These are phyloP conservation scores for Turnix velox DNA, from an alignment of 2,113 vertebrate genomes.

Conservation along the genomic window DNA sequence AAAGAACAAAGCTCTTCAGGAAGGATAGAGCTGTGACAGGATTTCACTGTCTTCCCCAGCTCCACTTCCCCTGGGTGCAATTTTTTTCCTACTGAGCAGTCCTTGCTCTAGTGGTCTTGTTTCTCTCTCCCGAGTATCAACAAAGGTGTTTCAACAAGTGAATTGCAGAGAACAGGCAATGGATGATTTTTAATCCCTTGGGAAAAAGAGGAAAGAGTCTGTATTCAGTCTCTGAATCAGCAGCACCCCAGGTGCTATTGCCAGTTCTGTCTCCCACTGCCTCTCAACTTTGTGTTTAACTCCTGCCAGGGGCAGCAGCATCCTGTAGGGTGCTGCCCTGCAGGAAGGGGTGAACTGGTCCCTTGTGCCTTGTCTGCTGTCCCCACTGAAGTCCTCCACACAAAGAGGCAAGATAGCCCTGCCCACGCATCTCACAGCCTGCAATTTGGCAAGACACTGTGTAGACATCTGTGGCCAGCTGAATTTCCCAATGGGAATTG, in stretches of 20 bases:
- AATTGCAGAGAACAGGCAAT: background rate
- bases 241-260: background rate
- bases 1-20: background rate
- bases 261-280: background rate
- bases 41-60: background rate
- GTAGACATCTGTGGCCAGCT: background rate
- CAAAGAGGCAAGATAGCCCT: background rate
- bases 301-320: background rate
- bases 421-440: background rate
- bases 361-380: accelerated
- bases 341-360: background rate
- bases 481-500: background rate
- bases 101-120: background rate
- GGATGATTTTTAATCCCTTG: background rate
- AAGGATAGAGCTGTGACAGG: background rate
- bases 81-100: background rate
- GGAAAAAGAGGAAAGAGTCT: background rate
- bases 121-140: background rate
- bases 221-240: background rate
- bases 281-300: background rate
- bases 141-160: background rate
- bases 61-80: background rate
- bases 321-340: background rate
- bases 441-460: background rate
- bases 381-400: accelerated